Base-by-base conservation (phyloP, 2,888 invertebrate species). In the Neocrepidodera transversa region DNA sequence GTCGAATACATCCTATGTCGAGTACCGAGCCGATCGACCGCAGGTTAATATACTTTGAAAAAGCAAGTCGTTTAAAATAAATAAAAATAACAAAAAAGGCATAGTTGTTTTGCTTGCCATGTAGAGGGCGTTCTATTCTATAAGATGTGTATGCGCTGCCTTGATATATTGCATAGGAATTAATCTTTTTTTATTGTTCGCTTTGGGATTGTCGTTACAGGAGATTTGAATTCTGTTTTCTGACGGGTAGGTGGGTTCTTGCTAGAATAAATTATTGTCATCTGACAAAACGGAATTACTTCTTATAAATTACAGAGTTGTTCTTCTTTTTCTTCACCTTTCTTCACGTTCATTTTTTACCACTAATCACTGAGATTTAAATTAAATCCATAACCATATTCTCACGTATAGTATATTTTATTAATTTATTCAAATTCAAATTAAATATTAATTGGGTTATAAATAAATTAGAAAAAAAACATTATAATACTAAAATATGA, bases 1-100 rank as follows among this genome's bases (percentile, higher is more conserved):
- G 23, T 36, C 56, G 59, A 60, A 64, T 68, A 69, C 56, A 63
- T 58, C 58, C 59, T 61, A 60, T 56, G 60, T 57, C 56, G 60
- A 62, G 30, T 26, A 48, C 58, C 60, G 57, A 58, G 59, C 65
- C 71, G 78, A 71, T 48, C 71, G 51, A 63, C 70, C 67, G 65
- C 66, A 75, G 79, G 79, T 79, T 77, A 79, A 79, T 77, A 79
- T 72, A 79, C 78, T 79, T 78, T 78, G 79, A 79, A 79, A 79
- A 79, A 78, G 74, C 76, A 69, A 72, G 70, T 73, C 75, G 76
- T 73, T 74, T 74, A 75, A 76, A 76, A 75, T 75, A 75, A 76
- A 76, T 75, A 76, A 76, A 77, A 76, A 76, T 71, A 70, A 71
- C 65, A 67, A 65, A 66, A 66, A 68, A 58, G 62, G 58, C 56